A percentile compares a stretch with the other conserved stretches of the same genome.
phyloP scores from a whole-genome alignment of 1,140 invertebrate genomes.

The Tetranychus cinnabarinus region DNA sequence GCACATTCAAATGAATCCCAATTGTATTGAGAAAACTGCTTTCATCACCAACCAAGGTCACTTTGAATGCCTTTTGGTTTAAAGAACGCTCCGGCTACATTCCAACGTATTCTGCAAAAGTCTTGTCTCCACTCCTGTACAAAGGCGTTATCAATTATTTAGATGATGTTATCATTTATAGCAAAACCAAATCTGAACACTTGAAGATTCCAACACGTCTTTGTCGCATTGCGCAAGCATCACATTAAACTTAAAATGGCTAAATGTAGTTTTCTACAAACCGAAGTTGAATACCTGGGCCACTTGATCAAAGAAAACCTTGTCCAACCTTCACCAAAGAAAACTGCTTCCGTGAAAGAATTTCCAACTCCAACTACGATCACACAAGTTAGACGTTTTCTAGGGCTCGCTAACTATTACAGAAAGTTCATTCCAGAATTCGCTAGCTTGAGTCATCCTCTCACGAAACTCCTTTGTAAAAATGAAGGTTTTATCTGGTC shows the following conservation, averaged over 20 bases:
- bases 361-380: neutral
- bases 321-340: constrained; percentile 14
- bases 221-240: constrained; percentile 1
- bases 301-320: constrained; percentile 16
- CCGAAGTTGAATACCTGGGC: constrained; percentile 11
- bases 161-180: constrained; percentile 17
- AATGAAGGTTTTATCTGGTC: neutral
- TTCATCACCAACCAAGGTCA: too few species aligned
- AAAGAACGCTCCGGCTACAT: constrained; percentile 19
- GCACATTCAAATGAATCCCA: too few species aligned
- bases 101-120: constrained; percentile 18
- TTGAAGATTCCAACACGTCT: neutral
- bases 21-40: too few species aligned
- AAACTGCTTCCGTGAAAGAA: neutral
- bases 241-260: constrained; percentile 11
- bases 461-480: constrained; percentile 13
- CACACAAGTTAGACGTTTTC: constrained; percentile 21
- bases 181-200: constrained; percentile 8
- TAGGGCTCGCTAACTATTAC: constrained; percentile 25
- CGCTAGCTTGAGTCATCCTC: constrained; percentile 16
- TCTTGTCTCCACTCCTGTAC: constrained; percentile 14
- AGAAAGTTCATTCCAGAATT: constrained; percentile 21
- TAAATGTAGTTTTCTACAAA: constrained; percentile 10
- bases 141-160: constrained; percentile 6
- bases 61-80: constrained; percentile 23